A percentile compares a stretch with the other conserved stretches of the same genome.
Evolutionary conservation across 2,797 vertebrate species (phyloP).

Genomic region (Rhinophrynus dorsalis): DNA sequence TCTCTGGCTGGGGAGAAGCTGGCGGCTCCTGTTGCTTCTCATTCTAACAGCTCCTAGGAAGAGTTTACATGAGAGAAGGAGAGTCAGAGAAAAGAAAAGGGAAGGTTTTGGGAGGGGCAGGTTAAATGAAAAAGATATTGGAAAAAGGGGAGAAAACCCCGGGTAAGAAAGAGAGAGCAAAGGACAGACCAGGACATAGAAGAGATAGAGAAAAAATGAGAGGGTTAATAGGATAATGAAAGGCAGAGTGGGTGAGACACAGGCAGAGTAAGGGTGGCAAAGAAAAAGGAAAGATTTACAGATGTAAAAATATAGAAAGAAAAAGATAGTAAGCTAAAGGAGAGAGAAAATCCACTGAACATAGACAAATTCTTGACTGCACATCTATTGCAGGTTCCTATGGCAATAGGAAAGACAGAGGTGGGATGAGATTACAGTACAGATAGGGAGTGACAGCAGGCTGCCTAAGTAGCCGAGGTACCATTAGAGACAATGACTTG

Average conservation of each 20-base stretch:
- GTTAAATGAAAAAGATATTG: neutral
- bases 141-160: neutral
- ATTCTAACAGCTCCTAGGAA: neutral
- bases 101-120: neutral
- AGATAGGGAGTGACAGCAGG: neutral
- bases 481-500: neutral
- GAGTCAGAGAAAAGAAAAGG: neutral
- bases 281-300: neutral
- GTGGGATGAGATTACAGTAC: neutral
- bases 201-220: neutral
- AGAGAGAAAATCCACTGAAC: neutral
- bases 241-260: neutral
- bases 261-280: neutral
- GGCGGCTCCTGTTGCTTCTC: neutral
- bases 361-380: neutral
- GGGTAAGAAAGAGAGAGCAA: neutral
- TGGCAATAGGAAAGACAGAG: slow-evolving; percentile 11
- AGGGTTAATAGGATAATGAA: neutral
- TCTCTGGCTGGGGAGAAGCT: neutral
- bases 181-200: neutral
- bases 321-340: neutral
- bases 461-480: neutral
- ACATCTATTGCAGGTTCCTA: slow-evolving; percentile 11
- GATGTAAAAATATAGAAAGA: neutral
- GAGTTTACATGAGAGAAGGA: neutral